Base-by-base conservation (phyloP, 2,113 vertebrate species). In the Pituophis catenifer region DNA sequence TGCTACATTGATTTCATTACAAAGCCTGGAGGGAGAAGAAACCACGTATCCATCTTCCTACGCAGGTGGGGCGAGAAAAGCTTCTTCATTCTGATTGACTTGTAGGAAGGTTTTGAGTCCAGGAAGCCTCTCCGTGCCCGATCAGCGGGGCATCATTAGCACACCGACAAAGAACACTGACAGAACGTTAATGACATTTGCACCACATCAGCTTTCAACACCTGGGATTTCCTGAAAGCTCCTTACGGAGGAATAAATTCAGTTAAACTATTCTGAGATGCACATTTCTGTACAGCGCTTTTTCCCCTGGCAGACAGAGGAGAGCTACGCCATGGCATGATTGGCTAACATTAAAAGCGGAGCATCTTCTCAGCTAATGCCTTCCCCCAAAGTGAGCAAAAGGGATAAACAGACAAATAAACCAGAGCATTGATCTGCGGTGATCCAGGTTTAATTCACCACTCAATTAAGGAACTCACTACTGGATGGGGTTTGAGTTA, bases 181-280 rank as follows among this genome's bases (percentile, higher is more conserved):
- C 95, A 97, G 92, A 92, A 93, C 54, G 94, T 94, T 96, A 97
- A 97, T 95, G 92, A 90, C 95, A 96, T 96, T 96, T 96, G 95
- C 94, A 93, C 94, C 89, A 88, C 93, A 94, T 93, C 94, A 96
- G 94, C 92, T 52, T 88, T 91, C 95, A 96, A 91, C 94, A 94
- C 95, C 94, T 96, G 93, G 89, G 94, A 94, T 96, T 96, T 93
- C 92, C 65, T 94, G 91, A 70, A 92, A 89, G 87, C 91, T 92
- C 91, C 86, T 92, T 62, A 88, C 24, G 57, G 85, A 53, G 57
- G 62, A 88, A 92, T 92, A 92, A 62, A 92, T 92, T 88, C 85
- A 88, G 44, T 62, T 87, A 62, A 62, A 65, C 6, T 86, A 86
- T 88, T 86, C 33, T 10, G 85, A 92, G 91, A 88, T 88, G 91